Conservation (phyloP, 2,888 invertebrate genomes). For the Dryococelus australis region DNA sequence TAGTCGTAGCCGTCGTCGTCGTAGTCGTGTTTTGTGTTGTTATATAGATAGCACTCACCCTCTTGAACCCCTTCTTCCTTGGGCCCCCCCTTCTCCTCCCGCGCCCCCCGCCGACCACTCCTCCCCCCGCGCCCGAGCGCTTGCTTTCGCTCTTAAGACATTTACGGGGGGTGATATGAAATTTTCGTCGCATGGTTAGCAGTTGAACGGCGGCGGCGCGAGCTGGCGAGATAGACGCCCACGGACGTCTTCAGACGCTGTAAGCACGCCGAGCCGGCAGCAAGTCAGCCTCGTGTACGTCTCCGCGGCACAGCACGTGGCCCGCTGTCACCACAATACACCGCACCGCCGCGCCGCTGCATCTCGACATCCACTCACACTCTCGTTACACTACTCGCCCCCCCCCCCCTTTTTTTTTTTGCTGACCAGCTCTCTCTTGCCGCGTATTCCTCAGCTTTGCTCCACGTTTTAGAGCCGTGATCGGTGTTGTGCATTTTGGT, state of each 20-base stretch:
- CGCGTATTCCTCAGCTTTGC: too few relatives aligned
- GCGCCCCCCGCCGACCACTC: too few relatives aligned
- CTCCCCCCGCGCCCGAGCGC: not conserved
- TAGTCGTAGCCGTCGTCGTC: too few relatives aligned
- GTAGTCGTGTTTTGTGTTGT: constrained; percentile 23
- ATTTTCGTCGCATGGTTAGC: constrained; percentile 1
- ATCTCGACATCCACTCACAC: too few relatives aligned
- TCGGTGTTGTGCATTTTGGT: not conserved
- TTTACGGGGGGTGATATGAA: not conserved
- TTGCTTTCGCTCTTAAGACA: not conserved
- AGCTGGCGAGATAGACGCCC: constrained; percentile 10
- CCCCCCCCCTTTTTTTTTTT: too few relatives aligned
- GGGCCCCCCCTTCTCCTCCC: not conserved
- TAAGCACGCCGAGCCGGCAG: constrained; percentile 20
- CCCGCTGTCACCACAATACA: not conserved
- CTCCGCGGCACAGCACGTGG: not conserved
- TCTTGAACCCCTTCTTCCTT: not conserved
- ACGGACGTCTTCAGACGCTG: not conserved
- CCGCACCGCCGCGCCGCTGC: not conserved
- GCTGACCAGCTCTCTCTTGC: too few relatives aligned
- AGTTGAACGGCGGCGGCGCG: constrained; percentile 5
- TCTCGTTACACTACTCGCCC: too few relatives aligned
- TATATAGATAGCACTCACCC: constrained; percentile 24
- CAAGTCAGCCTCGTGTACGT: not conserved
- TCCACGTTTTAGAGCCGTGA: not conserved